phyloP scores from a whole-genome alignment of 2,888 invertebrate species.

The Dolichopus griseipennis region DNA sequence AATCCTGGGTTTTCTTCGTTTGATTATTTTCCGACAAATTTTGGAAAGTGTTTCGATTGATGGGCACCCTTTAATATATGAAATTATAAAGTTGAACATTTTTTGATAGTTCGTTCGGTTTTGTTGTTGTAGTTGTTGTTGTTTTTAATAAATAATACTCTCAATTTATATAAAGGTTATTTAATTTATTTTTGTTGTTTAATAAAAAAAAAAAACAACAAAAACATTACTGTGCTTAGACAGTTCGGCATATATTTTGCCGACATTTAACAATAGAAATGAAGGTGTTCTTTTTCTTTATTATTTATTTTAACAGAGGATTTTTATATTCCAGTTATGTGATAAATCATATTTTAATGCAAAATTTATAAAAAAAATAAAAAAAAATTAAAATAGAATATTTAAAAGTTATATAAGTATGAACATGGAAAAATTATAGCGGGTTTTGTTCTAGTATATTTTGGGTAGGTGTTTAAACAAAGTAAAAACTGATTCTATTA shows the following conservation, averaged over 20 bases:
- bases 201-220: no score
- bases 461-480: no score
- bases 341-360: background rate
- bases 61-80: background rate
- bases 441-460: no score
- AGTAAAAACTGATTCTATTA: no score
- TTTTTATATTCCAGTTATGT: background rate
- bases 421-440: background rate
- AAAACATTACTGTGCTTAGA: background rate
- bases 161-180: background rate
- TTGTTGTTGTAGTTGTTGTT: no score
- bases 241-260: background rate
- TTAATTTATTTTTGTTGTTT: no score
- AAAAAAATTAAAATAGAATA: background rate
- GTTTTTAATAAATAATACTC: background rate
- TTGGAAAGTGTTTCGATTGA: background rate
- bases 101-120: background rate
- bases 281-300: background rate
- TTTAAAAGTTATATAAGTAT: background rate
- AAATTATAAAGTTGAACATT: background rate
- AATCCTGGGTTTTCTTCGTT: background rate
- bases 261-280: background rate
- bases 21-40: background rate
- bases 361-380: background rate
- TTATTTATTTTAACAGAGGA: background rate